Conservation (phyloP, 2,888 invertebrate genomes). For the Sphecodes monilicornis region DNA sequence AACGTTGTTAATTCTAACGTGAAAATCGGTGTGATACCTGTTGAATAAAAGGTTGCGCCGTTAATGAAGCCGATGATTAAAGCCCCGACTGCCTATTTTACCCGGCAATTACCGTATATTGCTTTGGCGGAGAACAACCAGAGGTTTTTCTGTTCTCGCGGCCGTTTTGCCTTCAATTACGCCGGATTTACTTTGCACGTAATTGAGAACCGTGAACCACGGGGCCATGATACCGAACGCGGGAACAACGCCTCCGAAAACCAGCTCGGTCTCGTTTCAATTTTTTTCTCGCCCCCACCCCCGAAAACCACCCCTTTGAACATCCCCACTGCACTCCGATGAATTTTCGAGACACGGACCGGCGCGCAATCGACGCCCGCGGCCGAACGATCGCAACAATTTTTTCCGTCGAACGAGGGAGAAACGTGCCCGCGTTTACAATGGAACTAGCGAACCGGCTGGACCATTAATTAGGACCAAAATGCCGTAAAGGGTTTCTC, state of each 20-base stretch:
- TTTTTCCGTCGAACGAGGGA: slow-evolving; percentile 19
- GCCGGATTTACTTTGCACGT: slow-evolving; percentile 51
- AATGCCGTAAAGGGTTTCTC: not conserved
- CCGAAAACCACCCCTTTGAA: not conserved
- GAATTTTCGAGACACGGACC: slow-evolving; percentile 19
- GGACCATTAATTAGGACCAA: slow-evolving; percentile 25
- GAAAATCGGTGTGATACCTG: slow-evolving; percentile 64
- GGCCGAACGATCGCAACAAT: slow-evolving; percentile 29
- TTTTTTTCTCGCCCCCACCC: not conserved
- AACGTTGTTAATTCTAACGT: slow-evolving; percentile 63
- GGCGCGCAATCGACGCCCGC: slow-evolving; percentile 14
- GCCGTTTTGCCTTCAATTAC: slow-evolving; percentile 47
- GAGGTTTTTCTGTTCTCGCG: slow-evolving; percentile 24
- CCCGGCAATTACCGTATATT: slow-evolving; percentile 67
- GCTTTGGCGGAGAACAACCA: slow-evolving; percentile 38
- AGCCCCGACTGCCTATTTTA: slow-evolving; percentile 51
- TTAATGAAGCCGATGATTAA: slow-evolving; percentile 68
- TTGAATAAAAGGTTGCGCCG: slow-evolving; percentile 61
- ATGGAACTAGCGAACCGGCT: slow-evolving; percentile 14
- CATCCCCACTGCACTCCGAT: not conserved
- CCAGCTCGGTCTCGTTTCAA: not conserved
- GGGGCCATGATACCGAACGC: slow-evolving; percentile 28
- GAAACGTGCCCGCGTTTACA: slow-evolving; percentile 18
- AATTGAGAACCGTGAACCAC: slow-evolving; percentile 38
- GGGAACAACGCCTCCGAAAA: slow-evolving; percentile 25